These are phyloP conservation scores for Hexactinellida sp. DNA, from an alignment of 37 sponge, comb jelly and placozoan genomes.

Conservation along the genomic window DNA sequence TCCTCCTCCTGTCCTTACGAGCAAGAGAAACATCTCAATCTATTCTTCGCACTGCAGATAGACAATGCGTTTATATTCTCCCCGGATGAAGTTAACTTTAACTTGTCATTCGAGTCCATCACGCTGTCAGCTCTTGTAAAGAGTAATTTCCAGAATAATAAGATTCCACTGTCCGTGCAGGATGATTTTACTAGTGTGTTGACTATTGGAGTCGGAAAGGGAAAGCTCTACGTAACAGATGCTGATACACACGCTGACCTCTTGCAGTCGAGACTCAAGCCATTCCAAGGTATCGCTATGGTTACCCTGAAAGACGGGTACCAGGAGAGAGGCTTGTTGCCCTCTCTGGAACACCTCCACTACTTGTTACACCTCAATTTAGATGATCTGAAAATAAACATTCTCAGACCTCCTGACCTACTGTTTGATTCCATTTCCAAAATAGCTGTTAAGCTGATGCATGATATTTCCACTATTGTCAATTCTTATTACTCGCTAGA, in stretches of 20 bases:
- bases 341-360: background rate
- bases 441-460: background rate
- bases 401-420: background rate
- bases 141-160: background rate
- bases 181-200: background rate
- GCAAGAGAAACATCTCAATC: background rate
- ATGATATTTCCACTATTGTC: background rate
- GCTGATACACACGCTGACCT: background rate
- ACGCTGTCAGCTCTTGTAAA: background rate
- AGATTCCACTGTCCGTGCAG: background rate
- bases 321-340: background rate
- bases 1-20: background rate
- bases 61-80: background rate
- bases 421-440: background rate
- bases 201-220: background rate
- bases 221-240: background rate
- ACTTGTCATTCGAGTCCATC: background rate
- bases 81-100: constrained; percentile 10
- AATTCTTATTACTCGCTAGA: background rate
- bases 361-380: background rate
- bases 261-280: background rate
- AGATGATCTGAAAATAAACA: background rate
- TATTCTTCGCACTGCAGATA: background rate
- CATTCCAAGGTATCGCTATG: background rate
- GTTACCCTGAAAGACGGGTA: background rate